These are phyloP conservation scores for Cryptus viduatorius DNA, from an alignment of 2,888 invertebrate genomes.

Conservation along the genomic window DNA sequence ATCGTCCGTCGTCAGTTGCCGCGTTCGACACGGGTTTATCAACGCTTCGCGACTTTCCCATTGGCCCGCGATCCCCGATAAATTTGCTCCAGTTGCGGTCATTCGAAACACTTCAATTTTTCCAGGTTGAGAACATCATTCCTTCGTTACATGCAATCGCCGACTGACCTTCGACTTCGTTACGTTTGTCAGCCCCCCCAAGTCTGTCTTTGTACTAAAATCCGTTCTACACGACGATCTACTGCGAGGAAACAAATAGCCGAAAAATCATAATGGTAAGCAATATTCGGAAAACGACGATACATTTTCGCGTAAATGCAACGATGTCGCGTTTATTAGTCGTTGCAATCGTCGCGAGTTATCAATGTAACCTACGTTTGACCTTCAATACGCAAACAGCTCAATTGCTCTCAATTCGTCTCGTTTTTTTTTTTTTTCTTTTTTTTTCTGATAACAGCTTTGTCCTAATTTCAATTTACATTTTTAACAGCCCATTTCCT, in stretches of 20 bases:
- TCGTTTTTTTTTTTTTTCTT: not conserved
- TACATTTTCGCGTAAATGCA: conserved; percentile 12
- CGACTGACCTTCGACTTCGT: conserved; percentile 58
- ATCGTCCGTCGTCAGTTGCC: not conserved
- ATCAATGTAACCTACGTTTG: conserved; percentile 65
- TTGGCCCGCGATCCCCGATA: not conserved
- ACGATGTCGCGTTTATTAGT: not conserved
- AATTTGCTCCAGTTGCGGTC: conserved; percentile 52
- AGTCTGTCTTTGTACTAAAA: conserved; percentile 7
- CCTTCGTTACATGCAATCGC: conserved; percentile 31
- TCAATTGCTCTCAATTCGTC: conserved; percentile 52
- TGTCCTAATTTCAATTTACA: conserved; percentile 13
- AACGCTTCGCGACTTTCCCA: not conserved
- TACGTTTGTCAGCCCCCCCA: not conserved
- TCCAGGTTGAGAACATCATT: conserved; percentile 65
- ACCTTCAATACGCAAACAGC: conserved; percentile 59
- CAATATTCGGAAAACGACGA: not conserved
- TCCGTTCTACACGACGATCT: conserved; percentile 15
- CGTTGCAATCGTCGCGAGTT: conserved; percentile 22
- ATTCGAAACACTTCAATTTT: conserved; percentile 55
- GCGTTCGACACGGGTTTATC: not conserved
- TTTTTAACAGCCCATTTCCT: not conserved
- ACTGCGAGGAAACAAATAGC: not conserved
- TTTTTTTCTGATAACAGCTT: conserved; percentile 15
- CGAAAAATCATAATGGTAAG: conserved; percentile 45